phyloP scores from a whole-genome alignment of 1,140 invertebrate genomes.

The Papilio glaucus region DNA sequence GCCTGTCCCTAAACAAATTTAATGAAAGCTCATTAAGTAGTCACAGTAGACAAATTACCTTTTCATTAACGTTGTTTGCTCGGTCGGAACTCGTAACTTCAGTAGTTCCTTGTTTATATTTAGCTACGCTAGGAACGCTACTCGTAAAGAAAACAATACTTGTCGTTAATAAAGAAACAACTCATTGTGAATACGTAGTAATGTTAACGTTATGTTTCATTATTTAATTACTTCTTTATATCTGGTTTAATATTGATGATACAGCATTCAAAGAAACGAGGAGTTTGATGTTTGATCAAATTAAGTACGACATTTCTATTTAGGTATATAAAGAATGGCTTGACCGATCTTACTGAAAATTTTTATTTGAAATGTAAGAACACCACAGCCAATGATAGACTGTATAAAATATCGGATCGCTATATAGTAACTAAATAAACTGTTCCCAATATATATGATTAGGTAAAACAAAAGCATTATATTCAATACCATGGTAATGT shows the following conservation, averaged over 20 bases:
- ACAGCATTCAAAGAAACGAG: no score
- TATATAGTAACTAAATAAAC: no score
- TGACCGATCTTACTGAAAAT: no score
- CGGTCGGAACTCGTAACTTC: background rate
- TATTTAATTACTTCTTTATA: background rate
- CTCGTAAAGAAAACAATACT: background rate
- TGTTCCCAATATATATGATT: no score
- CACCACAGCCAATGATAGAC: no score
- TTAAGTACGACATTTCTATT: no score
- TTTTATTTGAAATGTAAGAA: no score
- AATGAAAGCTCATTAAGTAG: constrained; percentile 6
- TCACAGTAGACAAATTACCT: constrained; percentile 9
- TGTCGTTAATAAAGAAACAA: background rate
- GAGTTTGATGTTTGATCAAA: no score
- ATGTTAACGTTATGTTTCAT: background rate
- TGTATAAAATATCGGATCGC: no score
- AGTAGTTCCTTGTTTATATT: background rate
- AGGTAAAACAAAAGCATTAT: no score
- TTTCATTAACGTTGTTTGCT: constrained; percentile 11
- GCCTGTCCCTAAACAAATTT: background rate
- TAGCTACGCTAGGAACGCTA: background rate
- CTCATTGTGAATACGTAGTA: background rate
- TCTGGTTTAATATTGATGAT: background rate
- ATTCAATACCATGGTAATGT: no score
- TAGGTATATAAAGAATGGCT: no score